Evolutionary conservation across 2,888 invertebrate species (phyloP), one percentile per base, ranked within the genome.

Genomic region (Adelognathus sp.): DNA sequence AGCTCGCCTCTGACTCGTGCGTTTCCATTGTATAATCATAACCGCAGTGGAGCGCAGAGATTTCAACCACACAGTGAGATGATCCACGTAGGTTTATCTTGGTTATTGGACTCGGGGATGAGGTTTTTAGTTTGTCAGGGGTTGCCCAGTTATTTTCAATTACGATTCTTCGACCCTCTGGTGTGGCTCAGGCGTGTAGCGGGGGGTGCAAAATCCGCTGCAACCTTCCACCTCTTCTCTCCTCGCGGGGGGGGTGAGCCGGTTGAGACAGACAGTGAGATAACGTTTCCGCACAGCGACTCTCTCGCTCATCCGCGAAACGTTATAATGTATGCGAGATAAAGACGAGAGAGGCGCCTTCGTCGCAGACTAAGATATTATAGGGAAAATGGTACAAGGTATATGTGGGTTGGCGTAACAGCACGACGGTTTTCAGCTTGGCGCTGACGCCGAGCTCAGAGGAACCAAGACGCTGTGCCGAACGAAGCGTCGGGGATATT

Each of bases 281-380:
- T 7, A 21, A 24, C 46, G 31, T 39, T 44, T 54, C 21, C 46
- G 46, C 46, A 69, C 71, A 70, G 67, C 60, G 50, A 31, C 50
- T 63, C 76, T 75, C 64, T 54, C 75, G 76, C 76, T 46, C 78
- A 82, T 80, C 87, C 81, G 86, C 82, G 83, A 81, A 81, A 82
- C 86, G 86, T 88, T 78, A 87, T 91, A 91, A 91, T 91, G 89
- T 90, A 90, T 90, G 91, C 91, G 89, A 91, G 91, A 91, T 91
- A 91, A 91, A 91, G 89, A 86, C 88, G 87, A 76, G 76, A 86
- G 89, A 87, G 86, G 86, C 87, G 86, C 87, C 82, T 79, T 80
- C 87, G 85, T 88, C 90, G 88, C 88, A 89, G 90, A 89, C 91
- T 90, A 90, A 91, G 90, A 91, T 90, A 91, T 91, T 91, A 90